A percentile compares a stretch with the other conserved stretches of the same genome.
Conservation (phyloP, 2,888 invertebrate species). For the Hyalella azteca region DNA sequence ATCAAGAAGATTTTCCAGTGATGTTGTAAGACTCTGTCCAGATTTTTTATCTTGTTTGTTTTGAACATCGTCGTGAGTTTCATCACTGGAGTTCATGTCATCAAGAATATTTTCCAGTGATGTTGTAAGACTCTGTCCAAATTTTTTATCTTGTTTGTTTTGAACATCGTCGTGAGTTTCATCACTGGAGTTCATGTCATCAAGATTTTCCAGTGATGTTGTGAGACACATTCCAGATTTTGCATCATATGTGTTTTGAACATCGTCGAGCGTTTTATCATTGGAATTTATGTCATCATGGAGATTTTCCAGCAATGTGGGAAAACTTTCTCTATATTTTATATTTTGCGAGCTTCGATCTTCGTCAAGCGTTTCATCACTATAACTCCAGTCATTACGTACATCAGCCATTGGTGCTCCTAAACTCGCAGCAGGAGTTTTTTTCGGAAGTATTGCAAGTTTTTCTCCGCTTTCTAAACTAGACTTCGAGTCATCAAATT, state of each 20-base stretch:
- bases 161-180: neutral
- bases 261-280: neutral
- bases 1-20: conserved; percentile 1
- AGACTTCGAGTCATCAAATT: too few species aligned
- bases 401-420: too few species aligned
- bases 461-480: too few species aligned
- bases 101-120: neutral
- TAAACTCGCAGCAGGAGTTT: too few species aligned
- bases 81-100: neutral
- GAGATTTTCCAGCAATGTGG: neutral
- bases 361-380: too few species aligned
- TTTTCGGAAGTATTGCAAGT: too few species aligned
- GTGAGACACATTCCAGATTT: neutral
- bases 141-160: neutral
- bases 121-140: neutral
- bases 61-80: too few species aligned
- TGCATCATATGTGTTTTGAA: neutral
- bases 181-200: neutral
- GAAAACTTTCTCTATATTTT: conserved; percentile 9
- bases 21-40: neutral
- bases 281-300: neutral
- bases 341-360: too few species aligned
- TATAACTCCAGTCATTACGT: too few species aligned
- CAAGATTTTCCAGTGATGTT: neutral
- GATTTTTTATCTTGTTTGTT: neutral